A percentile compares a stretch with the other conserved stretches of the same genome.
phyloP scores from a whole-genome alignment of 92 coral and sea anemone species.

The Paragorgia papillata region DNA sequence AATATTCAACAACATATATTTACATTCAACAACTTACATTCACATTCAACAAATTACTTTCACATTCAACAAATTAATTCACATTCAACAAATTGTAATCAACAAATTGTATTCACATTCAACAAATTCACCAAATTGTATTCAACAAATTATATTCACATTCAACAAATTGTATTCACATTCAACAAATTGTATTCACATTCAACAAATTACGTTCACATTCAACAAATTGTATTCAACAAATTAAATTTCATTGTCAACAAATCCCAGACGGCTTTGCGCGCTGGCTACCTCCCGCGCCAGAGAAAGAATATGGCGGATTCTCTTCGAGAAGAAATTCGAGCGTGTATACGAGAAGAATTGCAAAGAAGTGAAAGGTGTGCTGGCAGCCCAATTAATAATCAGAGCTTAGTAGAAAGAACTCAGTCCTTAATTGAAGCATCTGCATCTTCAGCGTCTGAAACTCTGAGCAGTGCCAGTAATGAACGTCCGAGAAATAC shows the following conservation, averaged over 20 bases:
- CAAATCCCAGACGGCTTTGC: constrained; percentile 30
- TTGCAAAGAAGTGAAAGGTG: no score
- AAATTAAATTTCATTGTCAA: no score
- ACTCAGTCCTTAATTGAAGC: constrained; percentile 26
- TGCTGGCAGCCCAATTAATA: constrained; percentile 1
- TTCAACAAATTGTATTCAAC: no score
- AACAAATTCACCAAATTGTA: not conserved
- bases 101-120: not conserved
- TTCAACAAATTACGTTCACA: no score
- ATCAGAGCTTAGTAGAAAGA: constrained; percentile 6
- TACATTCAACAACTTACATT: constrained; percentile 6
- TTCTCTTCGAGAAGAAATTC: constrained; percentile 27
- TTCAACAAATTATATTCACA: not conserved
- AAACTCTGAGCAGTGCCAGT: not conserved
- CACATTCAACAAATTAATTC: not conserved
- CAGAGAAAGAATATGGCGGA: constrained; percentile 5
- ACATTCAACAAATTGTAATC: not conserved
- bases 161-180: no score
- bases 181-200: no score
- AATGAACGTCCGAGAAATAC: not conserved
- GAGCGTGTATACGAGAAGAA: not conserved
- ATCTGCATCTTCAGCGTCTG: constrained; percentile 23
- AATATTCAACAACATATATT: not conserved
- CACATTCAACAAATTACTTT: constrained; percentile 7
- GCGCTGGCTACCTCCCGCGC: not conserved